Percentiles rank a stretch among this genome's conserved stretches.
Evolutionary conservation across 1,140 invertebrate species (phyloP).

Genomic region (Bombus pyrosoma): DNA sequence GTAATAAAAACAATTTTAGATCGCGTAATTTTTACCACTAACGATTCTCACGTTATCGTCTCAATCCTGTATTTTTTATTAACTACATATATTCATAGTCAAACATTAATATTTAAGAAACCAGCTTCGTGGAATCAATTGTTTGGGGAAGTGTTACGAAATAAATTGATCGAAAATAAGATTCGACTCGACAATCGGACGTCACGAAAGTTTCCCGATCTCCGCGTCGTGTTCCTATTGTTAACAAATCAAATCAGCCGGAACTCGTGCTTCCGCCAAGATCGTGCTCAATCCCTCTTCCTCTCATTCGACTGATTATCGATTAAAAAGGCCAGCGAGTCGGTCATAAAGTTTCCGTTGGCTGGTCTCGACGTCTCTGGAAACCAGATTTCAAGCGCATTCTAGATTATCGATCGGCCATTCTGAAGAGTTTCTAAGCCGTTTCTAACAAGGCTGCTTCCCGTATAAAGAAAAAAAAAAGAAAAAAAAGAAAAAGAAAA

Average conservation of each 20-base stretch:
- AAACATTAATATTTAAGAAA: too few species aligned
- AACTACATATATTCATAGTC: too few species aligned
- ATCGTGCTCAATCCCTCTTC: neutral
- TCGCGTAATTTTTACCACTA: neutral
- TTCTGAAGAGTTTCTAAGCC: constrained; percentile 36
- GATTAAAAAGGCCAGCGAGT: constrained; percentile 43
- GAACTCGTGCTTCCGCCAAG: neutral
- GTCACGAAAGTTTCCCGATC: neutral
- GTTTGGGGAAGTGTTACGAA: neutral
- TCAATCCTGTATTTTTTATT: neutral
- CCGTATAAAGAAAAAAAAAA: neutral
- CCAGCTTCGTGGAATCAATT: neutral
- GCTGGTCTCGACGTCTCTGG: constrained; percentile 25
- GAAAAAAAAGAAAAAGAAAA: neutral
- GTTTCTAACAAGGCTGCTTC: constrained; percentile 36
- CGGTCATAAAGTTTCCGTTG: constrained; percentile 35
- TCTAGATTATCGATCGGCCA: constrained; percentile 39
- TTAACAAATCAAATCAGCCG: constrained; percentile 30
- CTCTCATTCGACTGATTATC: constrained; percentile 22
- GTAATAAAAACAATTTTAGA: neutral
- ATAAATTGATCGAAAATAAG: neutral
- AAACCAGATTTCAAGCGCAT: constrained; percentile 38
- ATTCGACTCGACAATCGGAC: neutral
- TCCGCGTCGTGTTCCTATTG: neutral
- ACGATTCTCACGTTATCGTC: neutral